Conservation (phyloP, 2,113 vertebrate genomes). For the Aldabrachelys gigantea region DNA sequence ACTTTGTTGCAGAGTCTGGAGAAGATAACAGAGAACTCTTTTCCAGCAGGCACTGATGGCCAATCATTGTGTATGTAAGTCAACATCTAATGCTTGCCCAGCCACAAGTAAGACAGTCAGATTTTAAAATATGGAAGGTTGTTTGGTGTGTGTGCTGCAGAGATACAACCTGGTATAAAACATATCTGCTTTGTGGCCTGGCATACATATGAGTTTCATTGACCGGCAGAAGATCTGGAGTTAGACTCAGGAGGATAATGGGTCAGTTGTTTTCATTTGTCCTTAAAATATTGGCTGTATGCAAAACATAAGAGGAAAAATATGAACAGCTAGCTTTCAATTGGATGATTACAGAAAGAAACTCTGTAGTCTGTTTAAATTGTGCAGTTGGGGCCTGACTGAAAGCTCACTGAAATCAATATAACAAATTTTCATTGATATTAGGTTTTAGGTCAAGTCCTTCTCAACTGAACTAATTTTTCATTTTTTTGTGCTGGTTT, state of each 20-base stretch:
- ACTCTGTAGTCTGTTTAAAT: accelerated
- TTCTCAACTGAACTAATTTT: neutral
- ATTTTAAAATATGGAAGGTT: neutral
- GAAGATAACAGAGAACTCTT: neutral
- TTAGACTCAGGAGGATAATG: neutral
- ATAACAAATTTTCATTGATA: neutral
- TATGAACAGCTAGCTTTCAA: neutral
- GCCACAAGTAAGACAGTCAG: neutral
- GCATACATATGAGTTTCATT: neutral
- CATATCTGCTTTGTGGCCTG: neutral
- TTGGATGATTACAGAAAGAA: neutral
- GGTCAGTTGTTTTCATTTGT: neutral
- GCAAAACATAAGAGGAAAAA: neutral
- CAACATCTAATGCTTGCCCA: neutral
- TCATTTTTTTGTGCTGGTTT: neutral
- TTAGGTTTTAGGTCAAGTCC: neutral
- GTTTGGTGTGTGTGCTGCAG: neutral
- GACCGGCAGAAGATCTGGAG: neutral
- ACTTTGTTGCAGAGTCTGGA: neutral
- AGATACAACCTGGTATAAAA: neutral
- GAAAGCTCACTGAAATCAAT: neutral
- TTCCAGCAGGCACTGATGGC: neutral
- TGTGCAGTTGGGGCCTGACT: neutral
- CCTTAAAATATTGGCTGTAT: neutral
- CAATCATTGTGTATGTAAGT: neutral